Percentiles rank a stretch among this genome's conserved stretches.
Evolutionary conservation across 1,140 invertebrate genomes (phyloP).

Genomic region (Notospermus geniculatus): DNA sequence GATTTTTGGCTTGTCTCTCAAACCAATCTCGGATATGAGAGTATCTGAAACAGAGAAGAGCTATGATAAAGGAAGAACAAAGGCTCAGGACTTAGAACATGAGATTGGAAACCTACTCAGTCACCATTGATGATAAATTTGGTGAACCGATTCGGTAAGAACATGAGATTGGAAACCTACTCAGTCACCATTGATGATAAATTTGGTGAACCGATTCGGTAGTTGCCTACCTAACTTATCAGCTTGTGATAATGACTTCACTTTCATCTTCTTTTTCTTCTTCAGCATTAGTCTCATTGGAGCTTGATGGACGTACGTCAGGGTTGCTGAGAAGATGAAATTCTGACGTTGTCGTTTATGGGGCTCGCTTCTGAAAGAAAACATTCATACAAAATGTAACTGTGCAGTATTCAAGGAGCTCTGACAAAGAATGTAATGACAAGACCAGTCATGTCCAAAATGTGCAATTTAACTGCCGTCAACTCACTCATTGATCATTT

Average conservation of each 20-base stretch:
- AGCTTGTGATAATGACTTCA: slow-evolving; percentile 23
- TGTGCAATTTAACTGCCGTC: neutral
- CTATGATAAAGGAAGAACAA: too few relatives aligned
- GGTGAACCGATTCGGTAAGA: too few relatives aligned
- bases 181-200: too few relatives aligned
- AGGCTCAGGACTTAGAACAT: too few relatives aligned
- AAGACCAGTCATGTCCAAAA: too few relatives aligned
- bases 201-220: too few relatives aligned
- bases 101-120: too few relatives aligned
- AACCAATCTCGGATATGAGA: slow-evolving; percentile 67
- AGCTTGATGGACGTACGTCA: slow-evolving; percentile 82
- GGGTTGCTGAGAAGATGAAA: slow-evolving; percentile 96
- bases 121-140: too few relatives aligned
- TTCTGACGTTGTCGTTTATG: slow-evolving; percentile 80
- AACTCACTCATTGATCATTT: slow-evolving; percentile 68
- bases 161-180: too few relatives aligned
- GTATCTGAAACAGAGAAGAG: slow-evolving; percentile 32
- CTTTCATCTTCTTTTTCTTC: slow-evolving; percentile 63
- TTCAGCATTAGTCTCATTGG: slow-evolving; percentile 69
- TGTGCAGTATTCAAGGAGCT: too few relatives aligned
- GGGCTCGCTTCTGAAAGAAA: slow-evolving; percentile 79
- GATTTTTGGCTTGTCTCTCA: slow-evolving; percentile 81
- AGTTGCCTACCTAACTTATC: slow-evolving; percentile 48
- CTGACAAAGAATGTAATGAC: too few relatives aligned
- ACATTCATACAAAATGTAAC: too few relatives aligned